These are phyloP conservation scores for Callitettix versicolor DNA, from an alignment of 1,140 invertebrate genomes.

Conservation along the genomic window DNA sequence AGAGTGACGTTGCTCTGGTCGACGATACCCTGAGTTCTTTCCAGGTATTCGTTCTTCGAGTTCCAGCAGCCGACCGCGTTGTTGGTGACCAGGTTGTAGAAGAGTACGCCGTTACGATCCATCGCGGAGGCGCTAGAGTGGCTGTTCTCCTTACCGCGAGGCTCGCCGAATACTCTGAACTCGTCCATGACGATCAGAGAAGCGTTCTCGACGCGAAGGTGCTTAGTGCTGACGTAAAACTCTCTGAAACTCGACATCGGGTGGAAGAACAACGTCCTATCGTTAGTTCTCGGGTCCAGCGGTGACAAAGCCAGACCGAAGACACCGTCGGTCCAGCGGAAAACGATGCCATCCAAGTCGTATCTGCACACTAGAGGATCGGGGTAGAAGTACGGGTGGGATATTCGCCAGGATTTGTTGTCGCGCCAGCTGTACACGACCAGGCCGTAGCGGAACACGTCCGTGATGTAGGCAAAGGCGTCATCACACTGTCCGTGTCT, in stretches of 20 bases:
- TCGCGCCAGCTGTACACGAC: slow-evolving; percentile 55
- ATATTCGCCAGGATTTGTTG: slow-evolving; percentile 56
- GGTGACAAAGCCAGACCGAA: slow-evolving; percentile 63
- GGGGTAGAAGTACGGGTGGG: slow-evolving; percentile 62
- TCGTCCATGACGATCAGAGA: slow-evolving; percentile 33
- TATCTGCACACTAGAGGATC: slow-evolving; percentile 59
- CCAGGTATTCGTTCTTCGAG: slow-evolving; percentile 31
- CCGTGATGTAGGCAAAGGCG: slow-evolving; percentile 55
- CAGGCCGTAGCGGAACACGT: slow-evolving; percentile 64
- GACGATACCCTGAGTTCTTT: slow-evolving; percentile 48
- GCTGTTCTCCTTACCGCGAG: slow-evolving; percentile 41
- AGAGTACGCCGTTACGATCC: slow-evolving; percentile 53
- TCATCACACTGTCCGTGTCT: slow-evolving; percentile 48
- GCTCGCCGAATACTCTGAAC: slow-evolving; percentile 47
- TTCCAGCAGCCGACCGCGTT: slow-evolving; percentile 72
- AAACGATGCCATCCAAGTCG: slow-evolving; percentile 56
- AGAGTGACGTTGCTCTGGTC: slow-evolving; percentile 46
- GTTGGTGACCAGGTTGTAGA: slow-evolving; percentile 60
- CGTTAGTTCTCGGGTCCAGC: slow-evolving; percentile 33
- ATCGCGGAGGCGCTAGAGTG: slow-evolving; percentile 56
- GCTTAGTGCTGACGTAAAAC: slow-evolving; percentile 54
- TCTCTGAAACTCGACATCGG: slow-evolving; percentile 66
- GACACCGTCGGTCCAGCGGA: slow-evolving; percentile 72
- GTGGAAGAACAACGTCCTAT: slow-evolving; percentile 61
- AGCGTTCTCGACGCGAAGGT: slow-evolving; percentile 45